These are phyloP conservation scores for Centropus bengalensis DNA, from an alignment of 2,113 vertebrate genomes.

Conservation along the genomic window DNA sequence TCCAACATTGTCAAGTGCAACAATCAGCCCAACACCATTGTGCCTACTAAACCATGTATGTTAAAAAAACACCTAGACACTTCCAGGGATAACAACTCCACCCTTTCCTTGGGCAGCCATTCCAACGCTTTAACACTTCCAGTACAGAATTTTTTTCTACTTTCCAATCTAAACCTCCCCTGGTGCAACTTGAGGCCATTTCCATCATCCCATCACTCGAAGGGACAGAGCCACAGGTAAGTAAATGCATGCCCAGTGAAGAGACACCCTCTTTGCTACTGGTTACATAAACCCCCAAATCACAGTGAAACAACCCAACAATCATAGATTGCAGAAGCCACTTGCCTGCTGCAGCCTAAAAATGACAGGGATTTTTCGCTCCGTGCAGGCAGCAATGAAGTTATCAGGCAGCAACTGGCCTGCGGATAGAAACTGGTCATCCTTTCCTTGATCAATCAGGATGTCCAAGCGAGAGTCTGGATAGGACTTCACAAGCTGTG, in stretches of 20 bases:
- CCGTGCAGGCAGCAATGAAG: slow-evolving; percentile 91
- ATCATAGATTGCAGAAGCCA: neutral
- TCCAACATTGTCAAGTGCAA: too few species aligned
- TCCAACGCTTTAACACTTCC: too few species aligned
- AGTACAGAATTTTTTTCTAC: too few species aligned
- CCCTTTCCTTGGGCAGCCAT: too few species aligned
- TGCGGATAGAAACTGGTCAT: slow-evolving; percentile 92
- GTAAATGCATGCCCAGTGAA: neutral
- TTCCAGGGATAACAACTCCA: too few species aligned
- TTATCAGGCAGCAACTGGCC: slow-evolving; percentile 94
- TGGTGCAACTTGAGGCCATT: too few species aligned
- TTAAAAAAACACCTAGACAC: too few species aligned
- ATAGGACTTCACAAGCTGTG: slow-evolving; percentile 83
- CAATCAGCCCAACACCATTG: too few species aligned
- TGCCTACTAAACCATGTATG: too few species aligned
- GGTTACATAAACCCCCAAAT: neutral
- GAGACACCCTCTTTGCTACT: neutral
- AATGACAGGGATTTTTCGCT: slow-evolving; percentile 89
- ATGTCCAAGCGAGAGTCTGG: slow-evolving; percentile 88
- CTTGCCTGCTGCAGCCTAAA: slow-evolving; percentile 93
- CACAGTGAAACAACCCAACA: neutral
- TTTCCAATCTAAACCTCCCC: too few species aligned
- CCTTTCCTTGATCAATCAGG: slow-evolving; percentile 94
- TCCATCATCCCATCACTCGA: neutral
- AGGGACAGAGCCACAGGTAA: neutral